Base-by-base conservation (phyloP, 2,888 invertebrate genomes). In the Ectemnius lituratus region DNA sequence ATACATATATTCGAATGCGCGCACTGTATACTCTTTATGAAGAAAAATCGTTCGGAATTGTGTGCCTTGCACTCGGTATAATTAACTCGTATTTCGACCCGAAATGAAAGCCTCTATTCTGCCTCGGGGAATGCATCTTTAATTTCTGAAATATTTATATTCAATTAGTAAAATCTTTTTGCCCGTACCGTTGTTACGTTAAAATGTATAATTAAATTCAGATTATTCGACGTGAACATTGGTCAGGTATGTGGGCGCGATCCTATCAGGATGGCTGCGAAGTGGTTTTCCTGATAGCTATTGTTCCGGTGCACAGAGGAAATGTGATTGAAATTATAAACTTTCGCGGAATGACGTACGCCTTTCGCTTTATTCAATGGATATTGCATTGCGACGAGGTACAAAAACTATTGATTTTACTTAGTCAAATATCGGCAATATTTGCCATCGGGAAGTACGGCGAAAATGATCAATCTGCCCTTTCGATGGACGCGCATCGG, bases 281-380 rank as follows among this genome's bases (percentile, higher is more conserved):
- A 52, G 16, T 58, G 13, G 58, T 58, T 18, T 20, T 20, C 18
- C 18, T 18, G 56, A 16, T 37, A 23, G 16, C 52, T 68, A 45
- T 11, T 58, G 68, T 62, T 74, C 64, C 37, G 74, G 73, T 64
- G 64, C 63, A 75, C 63, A 61, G 28, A 57, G 57, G 49, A 5
- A 59, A 8, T 27, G n/a, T 11, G 28, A 59, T 62, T 2, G 11
- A 28, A 5, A 69, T 46, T 16, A 59, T 45, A 13, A 46, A 57
- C n/a, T 14, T 28, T 18, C 52, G 16, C 14, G 5, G n/a, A 16
- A 14, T 52, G 52, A n/a, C 13, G 16, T 4, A 28, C 16, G 45
- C 20, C 23, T 6, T 8, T 4, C 3, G 47, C 27, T 23, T 11
- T 5, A n/a, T 4, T 37, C n/a, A 37, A 8, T 18, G 6, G 18